Base-by-base conservation (phyloP, 2,888 invertebrate genomes). In the Labia minor region DNA sequence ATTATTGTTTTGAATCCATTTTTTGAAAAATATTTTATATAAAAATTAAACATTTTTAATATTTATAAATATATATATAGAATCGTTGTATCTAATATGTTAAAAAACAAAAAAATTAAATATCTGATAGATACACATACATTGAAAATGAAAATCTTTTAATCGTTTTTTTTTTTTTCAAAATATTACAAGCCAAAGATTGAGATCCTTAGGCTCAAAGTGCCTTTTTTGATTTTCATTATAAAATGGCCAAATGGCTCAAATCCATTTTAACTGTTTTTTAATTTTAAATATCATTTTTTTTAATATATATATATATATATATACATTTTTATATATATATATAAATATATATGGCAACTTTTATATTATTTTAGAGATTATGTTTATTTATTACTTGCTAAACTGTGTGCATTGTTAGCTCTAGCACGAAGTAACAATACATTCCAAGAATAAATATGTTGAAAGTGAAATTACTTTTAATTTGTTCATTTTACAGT, bases 161-260 rank as follows among this genome's bases (percentile, higher is more conserved):
- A 33, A 33, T 33, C 33, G 33, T 33, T 8, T 33, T 33, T 33
- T 33, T n/a, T n/a, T n/a, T n/a, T n/a, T n/a, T n/a, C 11, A 33
- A 33, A 33, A 33, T 6, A 21, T 62, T 16, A 4, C 62, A 19
- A 62, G 19, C 18, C 62, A 62, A 16, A 19, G 62, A 62, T 37
- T n/a, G 66, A 66, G 63, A 26, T 62, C 62, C 21, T 66, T 26
- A 33, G 66, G 66, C 62, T 62, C 61, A 21, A 62, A 66, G 66
- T 66, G 66, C 66, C 66, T 66, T 66, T 66, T 66, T 66, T 66
- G 26, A 19, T 19, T 61, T 62, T 62, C 62, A 66, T 26, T 62
- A 33, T 66, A 61, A 66, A 26, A 33, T 33, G 33, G 33, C 33
- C 33, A n/a, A n/a, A n/a, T n/a, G n/a, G n/a, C n/a, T n/a, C n/a